These are phyloP conservation scores for Tadarida brasiliensis DNA, from an alignment of 2,797 vertebrate genomes.

Conservation along the genomic window DNA sequence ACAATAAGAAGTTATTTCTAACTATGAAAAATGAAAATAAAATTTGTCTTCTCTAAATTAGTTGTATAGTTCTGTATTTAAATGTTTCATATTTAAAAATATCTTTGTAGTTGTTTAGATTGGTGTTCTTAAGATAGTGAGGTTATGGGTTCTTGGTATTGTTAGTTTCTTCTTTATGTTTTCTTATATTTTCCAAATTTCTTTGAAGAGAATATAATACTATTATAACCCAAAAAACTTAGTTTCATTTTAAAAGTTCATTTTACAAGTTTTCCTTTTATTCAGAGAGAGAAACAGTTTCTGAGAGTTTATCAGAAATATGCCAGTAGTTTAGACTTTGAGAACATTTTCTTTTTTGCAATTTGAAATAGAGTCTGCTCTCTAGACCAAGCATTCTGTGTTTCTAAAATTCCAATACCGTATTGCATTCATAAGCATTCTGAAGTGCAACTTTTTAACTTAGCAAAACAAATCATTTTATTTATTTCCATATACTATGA, in stretches of 20 bases:
- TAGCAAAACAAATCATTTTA: background rate
- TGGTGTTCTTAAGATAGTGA: background rate
- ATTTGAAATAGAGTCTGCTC: background rate
- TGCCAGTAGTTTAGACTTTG: background rate
- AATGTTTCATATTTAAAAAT: background rate
- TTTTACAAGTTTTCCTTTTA: background rate
- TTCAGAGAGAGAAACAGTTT: background rate
- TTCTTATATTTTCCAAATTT: background rate
- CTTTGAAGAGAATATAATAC: background rate
- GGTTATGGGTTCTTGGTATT: background rate
- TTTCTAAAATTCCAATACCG: background rate
- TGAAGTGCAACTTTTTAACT: background rate
- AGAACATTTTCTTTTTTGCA: background rate
- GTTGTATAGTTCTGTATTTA: background rate
- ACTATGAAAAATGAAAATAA: background rate
- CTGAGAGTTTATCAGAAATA: background rate
- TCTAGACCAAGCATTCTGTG: background rate
- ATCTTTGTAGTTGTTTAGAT: background rate
- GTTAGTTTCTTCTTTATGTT: background rate
- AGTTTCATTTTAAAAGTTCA: conserved; percentile 15
- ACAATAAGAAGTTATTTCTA: background rate
- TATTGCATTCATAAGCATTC: background rate
- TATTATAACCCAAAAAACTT: background rate
- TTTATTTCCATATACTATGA: background rate
- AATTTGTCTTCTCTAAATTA: background rate